Evolutionary conservation across 1,140 invertebrate species (phyloP), one percentile per base, ranked within the genome.

Genomic region (Scaptodrosophila lebanonensis): DNA sequence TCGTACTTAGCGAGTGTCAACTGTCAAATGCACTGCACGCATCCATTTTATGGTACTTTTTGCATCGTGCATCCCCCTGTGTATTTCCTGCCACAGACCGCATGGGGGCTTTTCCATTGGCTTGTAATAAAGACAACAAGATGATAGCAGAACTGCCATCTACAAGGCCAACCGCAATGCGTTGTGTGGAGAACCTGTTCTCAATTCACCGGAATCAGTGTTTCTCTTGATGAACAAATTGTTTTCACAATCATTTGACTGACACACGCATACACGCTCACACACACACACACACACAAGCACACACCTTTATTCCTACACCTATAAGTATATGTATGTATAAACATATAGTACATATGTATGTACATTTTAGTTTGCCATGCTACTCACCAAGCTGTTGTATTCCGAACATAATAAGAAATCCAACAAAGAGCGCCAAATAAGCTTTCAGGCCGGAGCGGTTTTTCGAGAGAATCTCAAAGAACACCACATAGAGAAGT

Each of bases 401-500:
- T 36, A 95, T 86, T 44, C 91, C 91, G 56, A 95, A 91, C 94
- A 95, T 95, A 42, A 94, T 85, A 54, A 89, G 87, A 86, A 95
- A 95, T 50, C 94, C 94, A 22, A 91, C 68, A 18, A 95, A 79
- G 17, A 95, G 92, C 1, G 93, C 90, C 2, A 91, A 47, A 50
- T 94, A 89, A 70, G 95, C 93, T 1, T 92, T 76, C 13, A 95
- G 86, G 2, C 94, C 94, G 13, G 91, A 90, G 30, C 92, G 89
- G 75, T 95, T 93, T 47, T 93, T 89, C 27, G 93, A 93, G 39
- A 96, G 89, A 17, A 97, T 94, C 88, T 97, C 95, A 84, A 97
- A 96, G 90, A 97, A 97, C 1, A 96, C 94, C 25, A 97, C 95
- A 83, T 96, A 97, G 0, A 97, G 89, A 7, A 97, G 88, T 0